Percentiles rank a stretch among this genome's conserved stretches.
phyloP scores from a whole-genome alignment of 2,888 invertebrate genomes.

The Cordilura impudica region DNA sequence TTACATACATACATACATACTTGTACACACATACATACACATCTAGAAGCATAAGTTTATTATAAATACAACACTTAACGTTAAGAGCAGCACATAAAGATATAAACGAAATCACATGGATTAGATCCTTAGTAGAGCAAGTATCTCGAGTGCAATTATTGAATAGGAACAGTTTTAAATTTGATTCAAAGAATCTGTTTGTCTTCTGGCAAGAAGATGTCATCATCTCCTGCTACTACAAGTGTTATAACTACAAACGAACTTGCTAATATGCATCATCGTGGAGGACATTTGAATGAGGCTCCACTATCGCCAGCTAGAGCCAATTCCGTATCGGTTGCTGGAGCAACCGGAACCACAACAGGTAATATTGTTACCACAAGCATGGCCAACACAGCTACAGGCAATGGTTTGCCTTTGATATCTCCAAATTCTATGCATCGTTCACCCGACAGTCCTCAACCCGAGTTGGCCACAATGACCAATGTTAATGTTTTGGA shows the following conservation, averaged over 20 bases:
- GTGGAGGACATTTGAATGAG: conserved; percentile 60
- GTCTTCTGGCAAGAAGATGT: conserved; percentile 68
- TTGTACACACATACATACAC: conserved; percentile 9
- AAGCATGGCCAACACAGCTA: conserved; percentile 67
- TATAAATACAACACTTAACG: background rate
- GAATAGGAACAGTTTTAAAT: conserved; percentile 1
- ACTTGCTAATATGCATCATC: conserved; percentile 67
- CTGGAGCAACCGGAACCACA: conserved; percentile 59
- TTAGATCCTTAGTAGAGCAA: conserved; percentile 8
- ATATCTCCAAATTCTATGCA: conserved; percentile 74
- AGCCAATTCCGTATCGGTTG: conserved; percentile 48
- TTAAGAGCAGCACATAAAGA: conserved; percentile 4
- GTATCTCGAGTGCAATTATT: conserved; percentile 36
- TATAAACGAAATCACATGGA: conserved; percentile 13
- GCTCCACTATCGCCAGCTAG: conserved; percentile 59
- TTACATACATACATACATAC: conserved; percentile 19
- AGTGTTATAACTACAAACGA: conserved; percentile 75
- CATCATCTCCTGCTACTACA: conserved; percentile 72
- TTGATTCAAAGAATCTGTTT: conserved; percentile 49
- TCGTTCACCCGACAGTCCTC: conserved; percentile 81
- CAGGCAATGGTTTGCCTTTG: conserved; percentile 74
- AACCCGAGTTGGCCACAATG: conserved; percentile 90
- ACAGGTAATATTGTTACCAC: conserved; percentile 69
- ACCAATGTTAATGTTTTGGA: conserved; percentile 91
- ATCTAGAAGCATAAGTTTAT: background rate